Conservation (phyloP, 92 coral and sea anemone genomes). For the Epizoanthus illoricatus region DNA sequence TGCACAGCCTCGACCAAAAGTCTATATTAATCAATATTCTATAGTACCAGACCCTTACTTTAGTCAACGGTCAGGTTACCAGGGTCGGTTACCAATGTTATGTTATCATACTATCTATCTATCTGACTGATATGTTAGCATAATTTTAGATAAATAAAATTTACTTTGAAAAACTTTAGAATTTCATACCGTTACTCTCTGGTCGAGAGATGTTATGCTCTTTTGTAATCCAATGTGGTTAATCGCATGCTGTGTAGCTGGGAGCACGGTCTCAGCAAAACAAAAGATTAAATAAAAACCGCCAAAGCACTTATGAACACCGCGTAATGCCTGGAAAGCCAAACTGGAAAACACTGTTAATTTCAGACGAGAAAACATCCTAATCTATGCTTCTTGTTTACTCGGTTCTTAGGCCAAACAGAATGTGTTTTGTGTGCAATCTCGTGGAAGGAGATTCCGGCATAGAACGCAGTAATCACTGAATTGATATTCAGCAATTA, state of each 20-base stretch:
- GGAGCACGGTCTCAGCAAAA: not conserved
- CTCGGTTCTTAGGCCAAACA: not conserved
- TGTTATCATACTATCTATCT: conserved; percentile 1
- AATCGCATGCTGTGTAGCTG: not conserved
- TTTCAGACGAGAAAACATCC: not conserved
- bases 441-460: too few relatives aligned
- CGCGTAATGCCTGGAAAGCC: not conserved
- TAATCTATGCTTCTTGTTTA: not conserved
- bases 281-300: conserved; percentile 16
- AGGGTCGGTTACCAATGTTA: conserved; percentile 11
- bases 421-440: too few relatives aligned
- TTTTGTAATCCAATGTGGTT: conserved; percentile 32
- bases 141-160: conserved; percentile 33
- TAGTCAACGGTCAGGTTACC: not conserved
- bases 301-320: not conserved
- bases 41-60: not conserved
- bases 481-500: too few relatives aligned
- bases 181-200: conserved; percentile 32
- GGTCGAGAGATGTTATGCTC: conserved; percentile 10
- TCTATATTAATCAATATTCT: not conserved
- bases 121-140: conserved; percentile 15
- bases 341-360: not conserved
- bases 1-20: not conserved
- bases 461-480: too few relatives aligned
- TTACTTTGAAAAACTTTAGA: conserved; percentile 23